A percentile compares a stretch with the other conserved stretches of the same genome.
These are phyloP conservation scores for Anguilla rostrata DNA, from an alignment of 2,113 vertebrate genomes.

Conservation along the genomic window DNA sequence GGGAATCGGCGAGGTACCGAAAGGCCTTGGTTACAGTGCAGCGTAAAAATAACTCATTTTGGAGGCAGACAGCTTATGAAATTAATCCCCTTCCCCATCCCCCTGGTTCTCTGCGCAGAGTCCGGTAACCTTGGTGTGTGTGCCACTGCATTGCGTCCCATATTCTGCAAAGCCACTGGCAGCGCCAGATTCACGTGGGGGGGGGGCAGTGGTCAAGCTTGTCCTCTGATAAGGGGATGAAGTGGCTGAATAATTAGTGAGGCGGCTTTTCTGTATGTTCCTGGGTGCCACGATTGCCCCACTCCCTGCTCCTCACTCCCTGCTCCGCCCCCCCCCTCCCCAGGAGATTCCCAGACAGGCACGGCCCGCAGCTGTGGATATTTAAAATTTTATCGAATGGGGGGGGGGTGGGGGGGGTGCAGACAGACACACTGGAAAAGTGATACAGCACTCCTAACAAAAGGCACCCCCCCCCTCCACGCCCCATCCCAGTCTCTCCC, in stretches of 20 bases:
- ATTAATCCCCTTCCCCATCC: too few relatives aligned
- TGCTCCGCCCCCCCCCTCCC: slow-evolving; percentile 18
- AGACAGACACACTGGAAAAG: background rate
- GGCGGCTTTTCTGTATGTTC: slow-evolving; percentile 23
- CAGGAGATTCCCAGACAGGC: background rate
- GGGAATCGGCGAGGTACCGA: too few relatives aligned
- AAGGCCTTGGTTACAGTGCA: too few relatives aligned
- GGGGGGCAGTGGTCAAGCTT: background rate
- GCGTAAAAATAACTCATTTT: too few relatives aligned
- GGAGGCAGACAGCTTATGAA: too few relatives aligned
- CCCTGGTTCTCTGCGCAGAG: too few relatives aligned
- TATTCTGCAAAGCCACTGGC: too few relatives aligned
- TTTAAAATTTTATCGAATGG: slow-evolving; percentile 30
- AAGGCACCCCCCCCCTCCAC: background rate
- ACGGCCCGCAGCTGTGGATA: slow-evolving; percentile 15
- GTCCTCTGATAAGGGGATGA: background rate
- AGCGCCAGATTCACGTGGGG: too few relatives aligned
- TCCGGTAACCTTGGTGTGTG: too few relatives aligned
- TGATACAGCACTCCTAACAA: background rate
- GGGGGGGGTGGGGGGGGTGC: background rate
- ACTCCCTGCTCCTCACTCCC: too few relatives aligned
- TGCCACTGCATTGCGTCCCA: too few relatives aligned
- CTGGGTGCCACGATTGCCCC: too few relatives aligned
- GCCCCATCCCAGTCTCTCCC: background rate
- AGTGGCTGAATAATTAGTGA: slow-evolving; percentile 46